Evolutionary conservation across 2,888 invertebrate genomes (phyloP), one percentile per base, ranked within the genome.

Genomic region (Orgyia antiqua): DNA sequence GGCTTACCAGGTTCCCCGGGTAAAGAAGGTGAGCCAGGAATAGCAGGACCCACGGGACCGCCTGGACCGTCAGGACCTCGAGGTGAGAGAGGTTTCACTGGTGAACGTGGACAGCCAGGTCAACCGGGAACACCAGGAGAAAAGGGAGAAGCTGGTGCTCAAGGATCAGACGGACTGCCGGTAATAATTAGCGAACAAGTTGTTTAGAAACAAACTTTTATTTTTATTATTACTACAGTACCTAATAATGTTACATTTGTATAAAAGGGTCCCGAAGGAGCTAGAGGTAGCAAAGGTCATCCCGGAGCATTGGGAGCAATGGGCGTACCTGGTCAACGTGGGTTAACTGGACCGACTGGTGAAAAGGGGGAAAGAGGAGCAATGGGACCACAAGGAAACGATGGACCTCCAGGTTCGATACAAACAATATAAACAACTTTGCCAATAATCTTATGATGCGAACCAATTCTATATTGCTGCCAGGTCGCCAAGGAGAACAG

Each of bases 11-110:
- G 95, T 0, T 66, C 88, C 4, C 88, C 92, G 1, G 94, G 94
- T n/a, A 94, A 94, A 72, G 94, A 95, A 66, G 95, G 95, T 2
- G 92, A 92, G 58, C 72, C 89, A 1, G 94, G 94, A 1, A 61
- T 90, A 7, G 90, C 92, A 30, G 94, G 94, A 1, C 88, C 89
- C 1, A 69, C 84, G 1, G 92, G 92, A 0, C 83, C 87, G 1
- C 74, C 88, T 0, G 93, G 93, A 0, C 69, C 86, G 0, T 67
- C 86, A 1, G 93, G 93, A 6, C 87, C 89, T 2, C 79, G 90
- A 13, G 92, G 92, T 0, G 89, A 89, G 48, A 69, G 89, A 61
- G 94, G 94, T 2, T 92, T 91, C 61, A 91, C 93, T 2, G 94
- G 94, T 3, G 93, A 93, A 59, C 80, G 93, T 41, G 94, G 94